Percentiles rank a stretch among this genome's conserved stretches.
These are phyloP conservation scores for Tychaedon coryphoeus DNA, from an alignment of 2,113 vertebrate species.

Conservation along the genomic window DNA sequence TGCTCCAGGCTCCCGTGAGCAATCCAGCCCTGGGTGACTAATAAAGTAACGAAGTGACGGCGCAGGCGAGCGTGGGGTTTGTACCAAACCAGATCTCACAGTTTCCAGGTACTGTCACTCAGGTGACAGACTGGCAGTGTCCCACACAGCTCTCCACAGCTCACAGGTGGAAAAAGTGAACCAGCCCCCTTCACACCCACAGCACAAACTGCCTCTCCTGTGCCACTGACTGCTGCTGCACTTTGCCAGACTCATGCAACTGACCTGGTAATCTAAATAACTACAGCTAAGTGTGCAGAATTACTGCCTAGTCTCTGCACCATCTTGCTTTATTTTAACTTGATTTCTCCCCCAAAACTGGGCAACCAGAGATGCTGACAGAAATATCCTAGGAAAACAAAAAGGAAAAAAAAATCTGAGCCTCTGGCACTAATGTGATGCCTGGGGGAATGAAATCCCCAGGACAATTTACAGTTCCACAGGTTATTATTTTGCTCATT, in stretches of 20 bases:
- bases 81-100: not conserved
- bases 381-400: not conserved
- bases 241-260: not conserved
- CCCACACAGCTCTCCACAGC: not conserved
- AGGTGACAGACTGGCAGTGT: not conserved
- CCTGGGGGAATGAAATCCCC: not conserved
- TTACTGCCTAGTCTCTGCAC: not conserved
- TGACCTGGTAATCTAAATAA: not conserved
- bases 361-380: not conserved
- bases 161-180: slow-evolving; percentile 3
- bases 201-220: not conserved
- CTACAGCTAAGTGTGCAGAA: not conserved
- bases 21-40: not conserved
- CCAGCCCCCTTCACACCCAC: not conserved
- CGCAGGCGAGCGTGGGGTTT: fast-evolving
- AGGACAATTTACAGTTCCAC: not conserved
- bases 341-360: not conserved
- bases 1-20: not conserved
- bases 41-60: not conserved
- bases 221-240: not conserved
- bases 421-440: not conserved
- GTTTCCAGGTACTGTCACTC: not conserved
- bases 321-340: not conserved
- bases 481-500: not conserved
- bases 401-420: not conserved